Percentiles rank a stretch among this genome's conserved stretches.
These are phyloP conservation scores for Hydriomena furcata DNA, from an alignment of 2,888 invertebrate genomes.

Conservation along the genomic window DNA sequence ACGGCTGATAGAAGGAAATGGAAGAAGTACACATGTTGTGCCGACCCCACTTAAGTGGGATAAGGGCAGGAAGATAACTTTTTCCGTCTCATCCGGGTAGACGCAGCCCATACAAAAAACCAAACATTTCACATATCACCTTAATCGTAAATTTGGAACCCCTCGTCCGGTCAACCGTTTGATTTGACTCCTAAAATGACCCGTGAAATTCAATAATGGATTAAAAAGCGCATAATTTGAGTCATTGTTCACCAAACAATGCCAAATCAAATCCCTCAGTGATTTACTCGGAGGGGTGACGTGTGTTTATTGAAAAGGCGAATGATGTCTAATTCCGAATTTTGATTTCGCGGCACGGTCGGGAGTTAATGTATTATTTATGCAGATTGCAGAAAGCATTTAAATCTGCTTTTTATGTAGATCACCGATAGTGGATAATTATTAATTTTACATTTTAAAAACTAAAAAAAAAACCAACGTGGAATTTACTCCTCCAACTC, in stretches of 20 bases:
- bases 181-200: constrained; percentile 25
- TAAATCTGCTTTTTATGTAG: background rate
- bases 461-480: too few relatives aligned
- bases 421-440: too few relatives aligned
- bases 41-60: too few relatives aligned
- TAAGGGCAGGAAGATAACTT: too few relatives aligned
- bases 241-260: constrained; percentile 37
- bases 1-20: too few relatives aligned
- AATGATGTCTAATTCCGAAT: constrained; percentile 62
- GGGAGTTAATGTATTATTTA: constrained; percentile 25
- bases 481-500: too few relatives aligned
- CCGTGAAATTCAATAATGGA: constrained; percentile 24
- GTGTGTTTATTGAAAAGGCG: constrained; percentile 50
- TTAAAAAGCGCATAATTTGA: constrained; percentile 30
- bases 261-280: constrained; percentile 42
- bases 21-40: too few relatives aligned
- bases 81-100: too few relatives aligned
- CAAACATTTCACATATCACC: too few relatives aligned
- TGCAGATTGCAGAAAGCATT: background rate
- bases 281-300: constrained; percentile 52
- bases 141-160: background rate
- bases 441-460: too few relatives aligned
- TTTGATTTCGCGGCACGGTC: constrained; percentile 49
- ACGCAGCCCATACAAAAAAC: too few relatives aligned
- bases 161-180: constrained; percentile 12